Conservation (phyloP, 2,888 invertebrate genomes). For the Tetragnatha montana region DNA sequence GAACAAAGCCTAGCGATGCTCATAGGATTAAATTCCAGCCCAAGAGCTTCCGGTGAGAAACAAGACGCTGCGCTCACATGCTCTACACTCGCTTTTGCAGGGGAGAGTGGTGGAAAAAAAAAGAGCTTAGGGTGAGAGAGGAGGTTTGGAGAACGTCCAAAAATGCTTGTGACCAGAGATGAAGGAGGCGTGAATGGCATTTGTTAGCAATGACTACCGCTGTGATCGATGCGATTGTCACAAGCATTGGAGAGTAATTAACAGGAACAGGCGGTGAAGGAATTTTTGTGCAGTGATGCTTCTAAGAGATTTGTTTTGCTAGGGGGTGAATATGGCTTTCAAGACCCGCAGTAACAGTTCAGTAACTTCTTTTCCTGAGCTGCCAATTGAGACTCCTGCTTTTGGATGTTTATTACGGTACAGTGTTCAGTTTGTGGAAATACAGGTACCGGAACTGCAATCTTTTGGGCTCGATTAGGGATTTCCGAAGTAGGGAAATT, state of each 20-base stretch:
- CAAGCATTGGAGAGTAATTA: slow-evolving; percentile 31
- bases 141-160: slow-evolving; percentile 44
- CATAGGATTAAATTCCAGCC: slow-evolving; percentile 16
- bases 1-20: background rate
- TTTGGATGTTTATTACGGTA: no score
- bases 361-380: no score
- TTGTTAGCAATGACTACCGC: slow-evolving; percentile 41
- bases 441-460: no score
- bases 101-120: slow-evolving; percentile 3
- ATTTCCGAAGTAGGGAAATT: no score
- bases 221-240: slow-evolving; percentile 32
- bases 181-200: slow-evolving; percentile 48
- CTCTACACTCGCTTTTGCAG: background rate
- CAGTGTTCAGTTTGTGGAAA: no score
- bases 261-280: slow-evolving; percentile 10
- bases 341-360: no score
- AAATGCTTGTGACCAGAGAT: slow-evolving; percentile 40
- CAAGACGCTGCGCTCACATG: slow-evolving; percentile 4
- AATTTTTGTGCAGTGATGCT: background rate
- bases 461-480: no score
- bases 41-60: background rate
- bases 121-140: background rate
- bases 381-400: no score
- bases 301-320: background rate
- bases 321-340: no score